Base-by-base conservation (phyloP, 2,888 invertebrate species). In the Ceramica pisi region DNA sequence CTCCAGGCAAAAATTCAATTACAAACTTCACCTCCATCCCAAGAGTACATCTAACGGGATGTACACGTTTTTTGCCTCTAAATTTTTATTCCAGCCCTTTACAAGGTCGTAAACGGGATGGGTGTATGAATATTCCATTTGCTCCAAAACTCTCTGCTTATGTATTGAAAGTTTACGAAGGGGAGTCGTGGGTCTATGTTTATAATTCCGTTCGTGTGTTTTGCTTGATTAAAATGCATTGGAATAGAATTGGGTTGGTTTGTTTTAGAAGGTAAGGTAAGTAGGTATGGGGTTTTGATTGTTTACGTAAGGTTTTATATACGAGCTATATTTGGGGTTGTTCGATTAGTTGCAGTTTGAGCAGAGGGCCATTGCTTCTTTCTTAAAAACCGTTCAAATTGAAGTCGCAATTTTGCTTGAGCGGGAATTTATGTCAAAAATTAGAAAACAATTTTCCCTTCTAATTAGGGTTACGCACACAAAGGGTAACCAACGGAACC, bases 1-100 rank as follows among this genome's bases (percentile, higher is more conserved):
- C 95, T 94, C 89, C 90, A 94, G 95, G 95, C 95, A 94, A 95
- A 95, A 96, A 96, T 96, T 96, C 95, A 96, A 96, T 96, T 96
- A 95, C 95, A 91, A 94, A 96, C 94, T 95, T 95, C 92, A 90
- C 85, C 50, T 87, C 93, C 94, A 94, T 95, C 95, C 95, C 95
- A 95, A 91, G 95, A 94, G 95, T 90, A 89, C 88, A 90, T 92
- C 93, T 92, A 93, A 93, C 94, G 95, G 95, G 94, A 83, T 53
- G 59, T 73, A 53, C 86, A 85, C 86, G 86, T 90, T 94, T 92
- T 94, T 93, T 93, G 90, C 93, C 92, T 92, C 91, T 95, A 95
- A 95, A 94, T 94, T 95, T 95, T 95, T 94, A 94, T 94, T 93
- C 87, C 87, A 91, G 89, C 94, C 94, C 94, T 95, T 95, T 94